Conservation (phyloP, 2,888 invertebrate species). For the Sinodicranocentrus sp. region DNA sequence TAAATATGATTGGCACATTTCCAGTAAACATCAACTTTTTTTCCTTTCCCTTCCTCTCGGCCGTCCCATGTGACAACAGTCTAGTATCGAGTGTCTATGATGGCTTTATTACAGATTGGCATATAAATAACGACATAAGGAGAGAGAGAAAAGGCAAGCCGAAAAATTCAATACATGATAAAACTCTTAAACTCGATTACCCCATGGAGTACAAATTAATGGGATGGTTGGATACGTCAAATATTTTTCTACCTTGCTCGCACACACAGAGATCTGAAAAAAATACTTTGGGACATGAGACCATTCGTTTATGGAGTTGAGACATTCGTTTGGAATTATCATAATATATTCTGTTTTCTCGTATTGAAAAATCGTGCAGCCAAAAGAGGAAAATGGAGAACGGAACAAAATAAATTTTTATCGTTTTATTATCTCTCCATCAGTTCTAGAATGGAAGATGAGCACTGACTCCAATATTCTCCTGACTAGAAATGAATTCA, state of each 20-base stretch:
- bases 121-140: neutral
- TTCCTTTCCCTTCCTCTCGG: constrained; percentile 2
- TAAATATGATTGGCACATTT: constrained; percentile 69
- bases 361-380: neutral
- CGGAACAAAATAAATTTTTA: neutral
- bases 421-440: constrained; percentile 9
- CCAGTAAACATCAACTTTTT: constrained; percentile 58
- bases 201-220: too few relatives aligned
- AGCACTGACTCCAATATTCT: neutral
- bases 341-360: neutral
- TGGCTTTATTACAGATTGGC: constrained; percentile 28
- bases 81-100: constrained; percentile 21
- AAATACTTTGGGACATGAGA: neutral
- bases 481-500: constrained; percentile 12
- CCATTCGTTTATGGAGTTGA: too few relatives aligned
- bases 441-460: too few relatives aligned
- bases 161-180: too few relatives aligned
- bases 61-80: constrained; percentile 40
- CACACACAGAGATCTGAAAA: too few relatives aligned
- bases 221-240: too few relatives aligned
- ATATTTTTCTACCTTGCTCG: too few relatives aligned
- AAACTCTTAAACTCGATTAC: too few relatives aligned
- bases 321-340: neutral
- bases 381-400: neutral
- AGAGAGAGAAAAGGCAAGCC: neutral